These are phyloP conservation scores for Phyllotreta cruciferae DNA, from an alignment of 2,888 invertebrate species.

Conservation along the genomic window DNA sequence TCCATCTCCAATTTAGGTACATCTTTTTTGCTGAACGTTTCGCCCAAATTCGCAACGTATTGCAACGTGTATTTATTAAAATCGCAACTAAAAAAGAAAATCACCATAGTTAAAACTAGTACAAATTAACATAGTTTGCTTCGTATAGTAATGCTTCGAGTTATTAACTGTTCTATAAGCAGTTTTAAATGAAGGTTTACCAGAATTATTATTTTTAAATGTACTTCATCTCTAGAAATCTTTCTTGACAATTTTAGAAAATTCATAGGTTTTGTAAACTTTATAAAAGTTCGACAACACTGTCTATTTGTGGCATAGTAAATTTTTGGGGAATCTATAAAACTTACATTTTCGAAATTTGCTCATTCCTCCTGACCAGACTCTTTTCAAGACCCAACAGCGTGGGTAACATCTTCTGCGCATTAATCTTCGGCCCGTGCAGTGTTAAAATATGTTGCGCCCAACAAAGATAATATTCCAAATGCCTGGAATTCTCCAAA, in stretches of 20 bases:
- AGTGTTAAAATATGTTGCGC: conserved; percentile 70
- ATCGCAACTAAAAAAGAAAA: conserved; percentile 74
- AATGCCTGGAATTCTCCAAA: conserved; percentile 79
- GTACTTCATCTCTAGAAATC: too few species aligned
- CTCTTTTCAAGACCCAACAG: conserved; percentile 80
- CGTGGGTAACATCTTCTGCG: conserved; percentile 68
- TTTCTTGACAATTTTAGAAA: too few species aligned
- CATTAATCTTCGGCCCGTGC: conserved; percentile 66
- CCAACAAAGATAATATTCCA: conserved; percentile 91
- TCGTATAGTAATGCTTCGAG: too few species aligned
- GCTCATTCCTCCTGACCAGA: conserved; percentile 78
- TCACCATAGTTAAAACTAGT: background rate
- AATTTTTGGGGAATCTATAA: too few species aligned
- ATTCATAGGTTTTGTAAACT: too few species aligned
- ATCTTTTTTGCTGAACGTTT: conserved; percentile 60
- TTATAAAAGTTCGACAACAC: too few species aligned
- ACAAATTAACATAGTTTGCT: too few species aligned
- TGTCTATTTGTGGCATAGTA: too few species aligned
- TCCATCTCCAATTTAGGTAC: conserved; percentile 43
- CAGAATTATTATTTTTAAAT: too few species aligned
- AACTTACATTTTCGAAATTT: conserved; percentile 84
- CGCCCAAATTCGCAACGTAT: conserved; percentile 63
- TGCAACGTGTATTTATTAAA: conserved; percentile 86
- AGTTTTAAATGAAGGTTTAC: too few species aligned
- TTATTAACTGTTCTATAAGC: too few species aligned